Percentiles rank a stretch among this genome's conserved stretches.
These are phyloP conservation scores for Sternarchorhynchus goeldii DNA, from an alignment of 2,797 vertebrate genomes.

Conservation along the genomic window DNA sequence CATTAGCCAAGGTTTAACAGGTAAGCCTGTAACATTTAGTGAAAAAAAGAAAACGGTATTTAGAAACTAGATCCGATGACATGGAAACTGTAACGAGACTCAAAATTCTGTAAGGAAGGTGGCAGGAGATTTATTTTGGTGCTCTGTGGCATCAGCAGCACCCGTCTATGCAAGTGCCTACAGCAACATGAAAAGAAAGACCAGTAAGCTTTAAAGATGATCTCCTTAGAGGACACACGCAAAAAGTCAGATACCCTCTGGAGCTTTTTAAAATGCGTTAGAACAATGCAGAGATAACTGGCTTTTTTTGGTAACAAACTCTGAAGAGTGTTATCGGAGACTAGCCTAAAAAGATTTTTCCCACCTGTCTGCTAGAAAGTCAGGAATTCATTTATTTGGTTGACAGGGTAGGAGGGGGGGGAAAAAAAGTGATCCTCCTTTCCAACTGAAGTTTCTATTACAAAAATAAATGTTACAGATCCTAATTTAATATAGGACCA, in stretches of 20 bases:
- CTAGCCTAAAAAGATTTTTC: not conserved
- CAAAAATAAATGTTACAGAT: not conserved
- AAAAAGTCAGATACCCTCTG: conserved; percentile 1
- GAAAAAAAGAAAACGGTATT: not conserved
- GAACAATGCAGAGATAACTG: not conserved
- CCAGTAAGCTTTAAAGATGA: not conserved
- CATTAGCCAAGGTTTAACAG: conserved; percentile 5
- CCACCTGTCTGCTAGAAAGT: not conserved
- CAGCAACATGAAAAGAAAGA: too few species aligned
- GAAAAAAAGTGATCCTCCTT: too few species aligned
- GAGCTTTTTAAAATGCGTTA: not conserved
- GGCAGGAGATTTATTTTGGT: conserved; percentile 22
- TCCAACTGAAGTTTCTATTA: not conserved
- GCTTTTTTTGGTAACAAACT: not conserved
- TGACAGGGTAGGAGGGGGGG: too few species aligned
- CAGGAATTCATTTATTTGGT: not conserved
- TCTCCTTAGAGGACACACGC: not conserved
- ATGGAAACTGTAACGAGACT: not conserved
- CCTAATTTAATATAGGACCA: not conserved
- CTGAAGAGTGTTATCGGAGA: not conserved
- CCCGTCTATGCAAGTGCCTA: not conserved
- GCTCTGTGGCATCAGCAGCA: conserved; percentile 4
- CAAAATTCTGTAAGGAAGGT: not conserved
- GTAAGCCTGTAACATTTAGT: not conserved
- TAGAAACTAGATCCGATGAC: not conserved